Base-by-base conservation (phyloP, 1,140 invertebrate species). In the Aradophagus sp. region DNA sequence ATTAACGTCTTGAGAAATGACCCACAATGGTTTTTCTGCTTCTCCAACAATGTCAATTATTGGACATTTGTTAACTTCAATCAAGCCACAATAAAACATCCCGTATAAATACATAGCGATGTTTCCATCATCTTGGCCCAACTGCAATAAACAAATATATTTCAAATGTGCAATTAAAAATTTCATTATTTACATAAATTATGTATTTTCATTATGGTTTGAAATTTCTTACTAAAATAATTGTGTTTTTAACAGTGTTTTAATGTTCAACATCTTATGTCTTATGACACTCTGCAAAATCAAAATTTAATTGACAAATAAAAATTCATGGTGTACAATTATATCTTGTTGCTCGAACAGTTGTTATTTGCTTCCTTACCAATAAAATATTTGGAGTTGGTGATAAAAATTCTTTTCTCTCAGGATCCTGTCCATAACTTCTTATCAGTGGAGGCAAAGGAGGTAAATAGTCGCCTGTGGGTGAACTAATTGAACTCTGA, bases 41-140 rank as follows among this genome's bases (percentile, higher is more conserved):
- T 80, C 81, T 17, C 82, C 80, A 45, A 56, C 72, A 7, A 84
- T 80, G 52, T 85, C 79, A 8, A 80, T 62, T 32, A 82, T 65
- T 77, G 81, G 31, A 77, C 77, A 72, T 76, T 70, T 58, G 7
- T 80, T 76, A 7, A 95, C 70, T 77, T 91, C 85, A 29, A 96
- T 88, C 31, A 87, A 88, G 2, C 92, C 92, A 79, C 92, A 92
- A 10, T 91, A 90, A 78, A 95, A 93, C 72, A 94, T 89, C 14
- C 96, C 96, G 86, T 95, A 95, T 0, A 95, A 89, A 79, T 91
- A 91, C 67, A 97, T 86, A 71, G 91, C 87, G 8, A 97, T 85
- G 59, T 89, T 87, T 1, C 93, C 93, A 78, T 87, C 87, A 34
- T 90, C 88, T 77, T 92, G 92, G 16, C 93, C 94, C 47, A 95